Evolutionary conservation across 1,140 invertebrate genomes (phyloP).

Genomic region (Papilio machaon): DNA sequence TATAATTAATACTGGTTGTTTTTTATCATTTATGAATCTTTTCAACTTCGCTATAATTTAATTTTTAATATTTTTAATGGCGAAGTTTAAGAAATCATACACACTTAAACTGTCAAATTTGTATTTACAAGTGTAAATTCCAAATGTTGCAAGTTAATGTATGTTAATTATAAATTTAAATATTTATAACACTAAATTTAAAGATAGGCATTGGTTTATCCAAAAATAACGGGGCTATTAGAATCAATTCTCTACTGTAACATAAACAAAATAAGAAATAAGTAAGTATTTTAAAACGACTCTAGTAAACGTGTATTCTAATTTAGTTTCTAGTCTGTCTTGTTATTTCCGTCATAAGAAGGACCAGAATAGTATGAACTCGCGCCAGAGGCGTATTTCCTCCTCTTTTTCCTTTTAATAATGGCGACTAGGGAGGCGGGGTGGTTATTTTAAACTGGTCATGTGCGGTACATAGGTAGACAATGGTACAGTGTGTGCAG

Average conservation of each 20-base stretch:
- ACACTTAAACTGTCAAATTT: conserved; percentile 11
- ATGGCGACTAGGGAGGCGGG: conserved; percentile 43
- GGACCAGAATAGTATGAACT: conserved; percentile 59
- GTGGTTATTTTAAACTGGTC: conserved; percentile 60
- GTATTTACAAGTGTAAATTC: conserved; percentile 31
- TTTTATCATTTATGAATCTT: conserved; percentile 43
- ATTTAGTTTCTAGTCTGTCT: conserved; percentile 74
- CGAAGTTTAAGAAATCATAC: conserved; percentile 21
- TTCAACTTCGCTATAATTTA: conserved; percentile 39
- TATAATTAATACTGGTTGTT: conserved; percentile 36
- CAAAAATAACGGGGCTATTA: not conserved
- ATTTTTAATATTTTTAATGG: conserved; percentile 21
- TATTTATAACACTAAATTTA: not conserved
- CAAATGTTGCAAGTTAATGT: not conserved
- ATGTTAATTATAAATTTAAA: not conserved
- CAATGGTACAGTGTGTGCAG: conserved; percentile 56
- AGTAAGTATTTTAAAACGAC: conserved; percentile 46
- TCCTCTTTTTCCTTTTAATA: conserved; percentile 43
- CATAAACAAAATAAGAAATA: conserved; percentile 23
- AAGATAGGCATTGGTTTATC: not conserved
- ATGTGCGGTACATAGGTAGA: conserved; percentile 55
- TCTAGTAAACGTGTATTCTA: conserved; percentile 68
- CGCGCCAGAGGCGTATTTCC: conserved; percentile 39
- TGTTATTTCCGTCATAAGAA: conserved; percentile 71
- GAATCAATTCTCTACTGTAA: not conserved